phyloP scores from a whole-genome alignment of 2,797 vertebrate species.

The Loriculus beryllinus region DNA sequence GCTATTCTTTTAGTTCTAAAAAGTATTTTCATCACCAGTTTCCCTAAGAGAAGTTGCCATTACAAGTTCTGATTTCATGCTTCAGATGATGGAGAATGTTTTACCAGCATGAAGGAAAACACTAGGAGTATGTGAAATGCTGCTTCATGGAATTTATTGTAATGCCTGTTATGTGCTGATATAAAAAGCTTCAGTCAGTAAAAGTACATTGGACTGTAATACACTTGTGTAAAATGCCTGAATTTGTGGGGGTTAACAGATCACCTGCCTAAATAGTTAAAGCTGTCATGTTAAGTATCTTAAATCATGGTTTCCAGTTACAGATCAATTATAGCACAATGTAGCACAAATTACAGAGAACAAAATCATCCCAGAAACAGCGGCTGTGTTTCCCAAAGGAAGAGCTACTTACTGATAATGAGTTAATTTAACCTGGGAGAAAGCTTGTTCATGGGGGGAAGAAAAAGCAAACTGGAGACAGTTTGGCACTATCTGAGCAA shows the following conservation, averaged over 20 bases:
- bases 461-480: fast-evolving
- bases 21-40: not conserved
- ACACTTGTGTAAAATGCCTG: not conserved
- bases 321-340: not conserved
- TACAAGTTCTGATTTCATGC: not conserved
- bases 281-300: not conserved
- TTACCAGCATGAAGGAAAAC: not conserved
- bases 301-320: not conserved
- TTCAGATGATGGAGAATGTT: not conserved
- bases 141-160: not conserved
- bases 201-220: not conserved
- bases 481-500: not conserved
- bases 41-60: not conserved
- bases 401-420: not conserved
- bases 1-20: not conserved
- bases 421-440: not conserved
- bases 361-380: not conserved
- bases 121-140: not conserved
- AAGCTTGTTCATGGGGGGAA: fast-evolving
- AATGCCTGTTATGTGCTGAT: not conserved
- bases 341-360: not conserved
- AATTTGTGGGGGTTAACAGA: not conserved
- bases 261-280: not conserved
- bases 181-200: not conserved
- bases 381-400: not conserved